Percentiles rank a stretch among this genome's conserved stretches.
Evolutionary conservation across 2,797 vertebrate species (phyloP).

Genomic region (Sebastes variabilis): DNA sequence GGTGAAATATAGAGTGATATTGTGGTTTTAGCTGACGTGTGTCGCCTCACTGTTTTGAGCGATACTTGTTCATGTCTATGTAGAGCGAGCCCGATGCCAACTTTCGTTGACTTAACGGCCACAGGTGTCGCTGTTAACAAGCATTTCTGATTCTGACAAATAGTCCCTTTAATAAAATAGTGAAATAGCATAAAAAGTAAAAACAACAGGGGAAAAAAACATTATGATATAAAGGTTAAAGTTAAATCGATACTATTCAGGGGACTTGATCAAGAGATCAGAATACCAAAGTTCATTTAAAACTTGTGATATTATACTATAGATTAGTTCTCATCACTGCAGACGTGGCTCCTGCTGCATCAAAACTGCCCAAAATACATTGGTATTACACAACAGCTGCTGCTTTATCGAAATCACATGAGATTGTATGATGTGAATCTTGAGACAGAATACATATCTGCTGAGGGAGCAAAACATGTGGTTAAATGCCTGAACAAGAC

Average conservation of each 20-base stretch:
- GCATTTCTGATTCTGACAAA: no score
- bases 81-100: accelerated
- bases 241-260: not conserved
- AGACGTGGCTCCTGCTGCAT: not conserved
- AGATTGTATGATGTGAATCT: no score
- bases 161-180: not conserved
- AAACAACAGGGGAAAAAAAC: not conserved
- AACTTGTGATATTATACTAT: not conserved
- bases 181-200: not conserved
- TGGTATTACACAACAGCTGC: accelerated
- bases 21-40: no score
- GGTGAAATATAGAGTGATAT: no score
- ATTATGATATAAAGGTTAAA: not conserved
- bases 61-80: no score
- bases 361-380: not conserved
- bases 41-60: no score
- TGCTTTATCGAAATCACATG: not conserved
- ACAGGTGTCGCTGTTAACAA: no score
- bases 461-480: accelerated
- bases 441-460: not conserved
- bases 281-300: not conserved
- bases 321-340: not conserved
- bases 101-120: no score
- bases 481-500: not conserved
- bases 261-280: not conserved